These are phyloP conservation scores for Philotrypesis tridentata DNA, from an alignment of 1,140 invertebrate species.

Conservation along the genomic window DNA sequence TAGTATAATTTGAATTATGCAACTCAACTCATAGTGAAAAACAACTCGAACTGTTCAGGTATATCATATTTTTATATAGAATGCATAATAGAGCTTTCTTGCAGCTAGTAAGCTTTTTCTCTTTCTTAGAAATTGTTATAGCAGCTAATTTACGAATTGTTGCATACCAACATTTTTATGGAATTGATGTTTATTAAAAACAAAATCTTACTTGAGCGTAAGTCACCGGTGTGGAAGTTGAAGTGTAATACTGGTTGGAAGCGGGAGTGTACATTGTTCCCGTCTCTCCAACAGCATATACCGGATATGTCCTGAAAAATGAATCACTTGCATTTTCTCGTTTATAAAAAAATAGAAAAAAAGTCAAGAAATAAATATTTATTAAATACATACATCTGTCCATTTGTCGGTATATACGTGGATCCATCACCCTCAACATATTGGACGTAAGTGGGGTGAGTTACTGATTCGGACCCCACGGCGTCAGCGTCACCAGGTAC, in stretches of 20 bases:
- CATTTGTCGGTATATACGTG: slow-evolving; percentile 81
- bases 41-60: too few species aligned
- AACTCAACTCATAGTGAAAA: too few species aligned
- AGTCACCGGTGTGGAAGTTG: slow-evolving; percentile 74
- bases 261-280: slow-evolving; percentile 82
- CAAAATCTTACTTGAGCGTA: slow-evolving; percentile 77
- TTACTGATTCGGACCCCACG: slow-evolving; percentile 74
- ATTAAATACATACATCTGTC: slow-evolving; percentile 74
- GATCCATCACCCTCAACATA: slow-evolving; percentile 83
- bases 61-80: too few species aligned
- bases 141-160: too few species aligned
- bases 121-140: too few species aligned
- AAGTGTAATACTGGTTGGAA: slow-evolving; percentile 78
- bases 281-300: slow-evolving; percentile 86
- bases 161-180: too few species aligned
- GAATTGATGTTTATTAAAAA: too few species aligned
- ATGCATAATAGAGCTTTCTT: too few species aligned
- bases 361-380: not conserved
- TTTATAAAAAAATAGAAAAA: slow-evolving; percentile 27
- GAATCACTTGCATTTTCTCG: slow-evolving; percentile 14
- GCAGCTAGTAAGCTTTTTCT: too few species aligned
- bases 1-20: too few species aligned
- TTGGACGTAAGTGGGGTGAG: slow-evolving; percentile 80
- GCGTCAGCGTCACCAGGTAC: slow-evolving; percentile 74
- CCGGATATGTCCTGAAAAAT: slow-evolving; percentile 84